phyloP scores from a whole-genome alignment of 2,888 invertebrate genomes.

The Noctua pronuba region DNA sequence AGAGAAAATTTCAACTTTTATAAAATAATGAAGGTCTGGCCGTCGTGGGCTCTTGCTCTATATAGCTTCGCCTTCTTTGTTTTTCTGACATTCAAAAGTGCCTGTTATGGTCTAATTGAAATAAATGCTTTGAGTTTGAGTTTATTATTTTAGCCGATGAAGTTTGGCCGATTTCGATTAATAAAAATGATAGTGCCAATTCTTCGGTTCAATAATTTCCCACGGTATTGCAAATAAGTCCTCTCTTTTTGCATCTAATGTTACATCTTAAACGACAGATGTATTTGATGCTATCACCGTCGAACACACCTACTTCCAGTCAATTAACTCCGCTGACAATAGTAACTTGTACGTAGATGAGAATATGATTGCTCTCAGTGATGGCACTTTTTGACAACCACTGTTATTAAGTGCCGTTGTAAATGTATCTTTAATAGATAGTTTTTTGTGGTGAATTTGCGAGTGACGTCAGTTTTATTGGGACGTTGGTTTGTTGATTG shows the following conservation, averaged over 20 bases:
- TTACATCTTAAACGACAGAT: constrained; percentile 43
- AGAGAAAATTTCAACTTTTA: no score
- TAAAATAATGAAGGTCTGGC: no score
- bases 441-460: constrained; percentile 7
- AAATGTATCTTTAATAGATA: constrained; percentile 15
- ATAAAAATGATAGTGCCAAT: neutral
- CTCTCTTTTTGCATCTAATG: constrained; percentile 20
- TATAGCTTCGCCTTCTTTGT: no score
- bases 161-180: no score
- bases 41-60: no score
- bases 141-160: neutral
- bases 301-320: constrained; percentile 48
- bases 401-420: constrained; percentile 50
- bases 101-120: no score
- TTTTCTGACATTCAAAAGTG: no score
- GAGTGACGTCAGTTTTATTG: constrained; percentile 19
- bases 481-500: neutral
- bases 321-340: constrained; percentile 64
- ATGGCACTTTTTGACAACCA: constrained; percentile 36
- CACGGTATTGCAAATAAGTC: constrained; percentile 13
- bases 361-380: constrained; percentile 61
- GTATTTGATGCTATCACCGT: constrained; percentile 50
- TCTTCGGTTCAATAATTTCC: constrained; percentile 10
- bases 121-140: no score
- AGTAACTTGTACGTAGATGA: constrained; percentile 47